These are phyloP conservation scores for Cnemophilus loriae DNA, from an alignment of 2,113 vertebrate genomes.

Conservation along the genomic window DNA sequence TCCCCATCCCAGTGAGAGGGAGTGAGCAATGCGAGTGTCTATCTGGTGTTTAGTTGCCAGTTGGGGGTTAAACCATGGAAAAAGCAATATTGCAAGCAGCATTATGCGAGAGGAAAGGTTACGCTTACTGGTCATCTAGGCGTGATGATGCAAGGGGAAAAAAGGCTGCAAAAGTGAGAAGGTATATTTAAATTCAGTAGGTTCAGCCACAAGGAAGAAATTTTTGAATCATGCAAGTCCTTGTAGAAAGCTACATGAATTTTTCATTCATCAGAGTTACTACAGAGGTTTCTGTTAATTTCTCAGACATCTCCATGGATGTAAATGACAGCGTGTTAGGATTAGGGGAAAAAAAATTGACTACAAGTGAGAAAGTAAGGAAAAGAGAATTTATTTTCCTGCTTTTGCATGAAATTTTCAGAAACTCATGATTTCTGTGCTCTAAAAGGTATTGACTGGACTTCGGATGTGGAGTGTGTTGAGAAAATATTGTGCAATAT, in stretches of 20 bases:
- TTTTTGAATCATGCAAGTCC: background rate
- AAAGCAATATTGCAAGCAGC: background rate
- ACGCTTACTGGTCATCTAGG: background rate
- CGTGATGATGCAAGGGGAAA: background rate
- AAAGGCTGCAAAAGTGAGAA: background rate
- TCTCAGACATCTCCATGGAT: background rate
- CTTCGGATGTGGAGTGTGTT: background rate
- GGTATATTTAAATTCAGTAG: background rate
- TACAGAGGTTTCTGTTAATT: background rate
- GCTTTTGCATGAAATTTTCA: background rate
- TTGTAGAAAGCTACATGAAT: background rate
- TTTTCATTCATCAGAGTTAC: background rate
- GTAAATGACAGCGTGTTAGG: background rate
- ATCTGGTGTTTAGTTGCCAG: background rate
- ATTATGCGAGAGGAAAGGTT: background rate
- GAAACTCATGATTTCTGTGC: background rate
- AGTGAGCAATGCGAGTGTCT: background rate
- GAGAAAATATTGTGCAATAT: background rate
- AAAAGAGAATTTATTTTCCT: background rate
- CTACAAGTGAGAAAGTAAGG: background rate
- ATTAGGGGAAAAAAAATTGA: background rate
- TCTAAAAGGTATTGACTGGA: background rate
- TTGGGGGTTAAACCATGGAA: background rate
- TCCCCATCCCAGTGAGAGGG: background rate
- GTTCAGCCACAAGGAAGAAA: background rate